Evolutionary conservation across 2,888 invertebrate species (phyloP), one percentile per base, ranked within the genome.

Genomic region (Synergus umbraculus): DNA sequence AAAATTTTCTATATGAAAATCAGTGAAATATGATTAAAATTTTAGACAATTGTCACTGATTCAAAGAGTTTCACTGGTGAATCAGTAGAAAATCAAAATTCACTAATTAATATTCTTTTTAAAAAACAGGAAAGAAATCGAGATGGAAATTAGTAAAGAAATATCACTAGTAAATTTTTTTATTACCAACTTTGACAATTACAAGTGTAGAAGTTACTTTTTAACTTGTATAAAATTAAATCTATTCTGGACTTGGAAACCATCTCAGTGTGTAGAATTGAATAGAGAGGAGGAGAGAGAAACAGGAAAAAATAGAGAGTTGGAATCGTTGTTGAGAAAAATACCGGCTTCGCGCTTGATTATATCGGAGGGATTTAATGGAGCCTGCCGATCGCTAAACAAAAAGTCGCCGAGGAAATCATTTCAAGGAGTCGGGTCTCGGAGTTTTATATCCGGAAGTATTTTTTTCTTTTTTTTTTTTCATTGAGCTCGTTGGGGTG

Each of bases 311-410:
- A 49, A 46, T 0, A 69, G 15, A 46, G 5, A 15, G n/a, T 46
- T 29, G 7, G 9, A 49, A 49, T 69, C 22, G 15, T 4, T 69
- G 69, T 69, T 49, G 69, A 69, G 69, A 69, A 69, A 69, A 69
- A 69, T 46, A 69, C 29, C 37, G 37, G 15, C 37, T 69, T 69
- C 49, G n/a, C 49, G 29, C 49, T 69, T 69, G 49, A 69, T 69
- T 69, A 69, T 69, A 69, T 69, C 69, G 46, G 49, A 69, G 49
- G 49, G 69, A 69, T 69, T 69, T 69, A 49, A 49, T 69, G 69
- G 69, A 69, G 69, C 69, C 29, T 22, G 49, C 69, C 18, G 49
- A 49, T 69, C 69, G 69, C 49, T 49, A 37, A 69, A 69, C 37
- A 46, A 46, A 69, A 69, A 69, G 69, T 69, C 49, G 49, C 22